Base-by-base conservation (phyloP, 2,797 vertebrate genomes). In the Toxotes lorentzi region DNA sequence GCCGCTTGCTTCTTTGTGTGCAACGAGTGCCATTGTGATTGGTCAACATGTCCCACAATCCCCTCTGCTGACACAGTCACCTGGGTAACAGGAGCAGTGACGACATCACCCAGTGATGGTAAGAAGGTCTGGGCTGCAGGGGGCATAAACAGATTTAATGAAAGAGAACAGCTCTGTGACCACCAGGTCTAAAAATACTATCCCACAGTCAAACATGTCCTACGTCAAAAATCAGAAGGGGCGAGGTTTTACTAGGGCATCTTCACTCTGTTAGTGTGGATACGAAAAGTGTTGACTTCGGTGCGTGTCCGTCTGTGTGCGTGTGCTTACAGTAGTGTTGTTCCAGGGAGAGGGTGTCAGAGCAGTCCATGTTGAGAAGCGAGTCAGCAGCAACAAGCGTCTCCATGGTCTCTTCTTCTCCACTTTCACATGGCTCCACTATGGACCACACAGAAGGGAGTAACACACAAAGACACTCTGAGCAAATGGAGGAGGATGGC, bases 391-490 rank as follows among this genome's bases (percentile, higher is more conserved):
- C 97, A 89, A 98, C 97, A 1, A 98, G 97, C 14, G 96, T 98
- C 94, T 98, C 97, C 95, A 98, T 97, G 54, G 95, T 97, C 83
- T 99, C 97, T 32, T 95, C 94, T 82, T 97, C 96, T 65, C 94
- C 97, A 87, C 95, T 96, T 70, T 97, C 96, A 94, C 95, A 97
- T 67, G 95, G 94, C 92, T 98, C 98, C 91, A 98, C 98, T 98
- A 63, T 38, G 94, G 85, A 24, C 10, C 64, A 79, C 56, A 84
- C 19, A 71, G 27, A 51, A 45, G 16, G 47, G 23, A 74, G 67
- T 2, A 19, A 62, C 27, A 61, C 5, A 82, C 2, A 68, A 60
- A 43, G 70, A 64, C 56, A 70, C 5, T 2, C 43, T 72, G 1
- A 73, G 58, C 65, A 40, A 32, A 47, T 12, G 32, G 35, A 69